phyloP scores from a whole-genome alignment of 2,113 vertebrate species.

The Oreotrochilus melanogaster region DNA sequence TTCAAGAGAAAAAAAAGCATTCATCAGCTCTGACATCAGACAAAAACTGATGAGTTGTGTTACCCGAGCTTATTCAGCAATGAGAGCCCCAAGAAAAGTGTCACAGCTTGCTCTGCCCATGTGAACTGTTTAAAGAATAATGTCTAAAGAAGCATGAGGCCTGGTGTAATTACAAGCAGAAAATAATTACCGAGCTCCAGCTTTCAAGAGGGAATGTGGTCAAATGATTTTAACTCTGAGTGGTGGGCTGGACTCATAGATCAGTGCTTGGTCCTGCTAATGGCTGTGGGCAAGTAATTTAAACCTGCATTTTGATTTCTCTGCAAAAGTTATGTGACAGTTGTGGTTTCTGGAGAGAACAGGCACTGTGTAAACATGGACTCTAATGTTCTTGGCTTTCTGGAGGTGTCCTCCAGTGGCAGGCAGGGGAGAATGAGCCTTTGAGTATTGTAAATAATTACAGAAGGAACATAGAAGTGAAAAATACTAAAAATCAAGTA shows the following conservation, averaged over 20 bases:
- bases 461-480: background rate
- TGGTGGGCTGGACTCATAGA: background rate
- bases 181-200: background rate
- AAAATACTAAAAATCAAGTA: background rate
- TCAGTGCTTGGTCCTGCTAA: background rate
- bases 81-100: background rate
- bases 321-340: background rate
- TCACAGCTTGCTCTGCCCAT: background rate
- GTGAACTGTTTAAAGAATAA: background rate
- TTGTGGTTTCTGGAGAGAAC: background rate
- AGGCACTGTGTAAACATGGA: background rate
- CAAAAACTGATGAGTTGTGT: constrained; percentile 10
- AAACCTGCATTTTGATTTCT: background rate
- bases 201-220: background rate
- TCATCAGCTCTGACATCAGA: constrained; percentile 50
- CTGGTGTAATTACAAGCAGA: background rate
- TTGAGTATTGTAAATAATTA: background rate
- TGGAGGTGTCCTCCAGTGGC: background rate
- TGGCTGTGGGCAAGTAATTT: background rate
- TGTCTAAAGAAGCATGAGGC: background rate
- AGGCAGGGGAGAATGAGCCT: background rate
- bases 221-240: background rate
- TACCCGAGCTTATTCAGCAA: background rate
- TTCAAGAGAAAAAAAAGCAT: constrained; percentile 40
- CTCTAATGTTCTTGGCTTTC: background rate